These are phyloP conservation scores for Balanococcus diminutus DNA, from an alignment of 2,888 invertebrate species.

Conservation along the genomic window DNA sequence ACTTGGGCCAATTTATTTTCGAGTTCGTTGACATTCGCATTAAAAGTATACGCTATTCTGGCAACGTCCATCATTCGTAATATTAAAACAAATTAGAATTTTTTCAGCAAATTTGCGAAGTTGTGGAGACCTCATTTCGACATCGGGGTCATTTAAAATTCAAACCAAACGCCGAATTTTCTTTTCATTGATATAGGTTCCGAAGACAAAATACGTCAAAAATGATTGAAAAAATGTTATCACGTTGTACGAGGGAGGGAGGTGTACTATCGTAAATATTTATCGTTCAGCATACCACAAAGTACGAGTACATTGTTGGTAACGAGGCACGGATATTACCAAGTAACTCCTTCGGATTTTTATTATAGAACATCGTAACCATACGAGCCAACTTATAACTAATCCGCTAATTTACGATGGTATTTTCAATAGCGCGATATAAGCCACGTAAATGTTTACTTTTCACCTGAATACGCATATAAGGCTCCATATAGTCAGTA, in stretches of 20 bases:
- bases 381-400: not conserved
- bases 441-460: not conserved
- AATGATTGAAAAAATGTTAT: not conserved
- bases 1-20: not conserved
- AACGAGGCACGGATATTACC: not conserved
- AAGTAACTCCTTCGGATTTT: not conserved
- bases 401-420: slow-evolving; percentile 12
- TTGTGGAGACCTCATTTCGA: too few species aligned
- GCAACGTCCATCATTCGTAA: not conserved
- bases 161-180: not conserved
- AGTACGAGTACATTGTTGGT: not conserved
- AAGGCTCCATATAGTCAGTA: not conserved
- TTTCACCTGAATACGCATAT: not conserved
- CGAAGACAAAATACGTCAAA: not conserved
- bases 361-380: not conserved
- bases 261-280: not conserved
- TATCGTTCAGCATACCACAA: not conserved
- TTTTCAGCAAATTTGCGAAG: not conserved
- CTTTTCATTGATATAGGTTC: not conserved
- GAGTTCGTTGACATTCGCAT: not conserved
- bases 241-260: not conserved
- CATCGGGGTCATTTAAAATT: not conserved
- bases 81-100: not conserved
- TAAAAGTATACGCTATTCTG: not conserved
- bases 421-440: not conserved